A percentile compares a stretch with the other conserved stretches of the same genome.
phyloP scores from a whole-genome alignment of 2,113 vertebrate genomes.

The Raja brachyura region DNA sequence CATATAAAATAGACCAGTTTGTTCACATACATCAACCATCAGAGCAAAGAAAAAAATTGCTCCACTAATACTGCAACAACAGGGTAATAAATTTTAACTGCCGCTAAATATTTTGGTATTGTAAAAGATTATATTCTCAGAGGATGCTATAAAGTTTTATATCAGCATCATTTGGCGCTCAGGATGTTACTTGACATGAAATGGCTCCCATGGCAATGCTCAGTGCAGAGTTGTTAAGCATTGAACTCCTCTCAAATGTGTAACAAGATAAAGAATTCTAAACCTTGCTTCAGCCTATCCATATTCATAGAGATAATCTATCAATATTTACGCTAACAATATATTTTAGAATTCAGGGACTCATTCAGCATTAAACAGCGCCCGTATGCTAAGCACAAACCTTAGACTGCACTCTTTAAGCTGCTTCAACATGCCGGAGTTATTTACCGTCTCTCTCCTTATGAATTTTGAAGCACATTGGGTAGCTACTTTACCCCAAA shows the following conservation, averaged over 20 bases:
- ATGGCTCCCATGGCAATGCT: constrained; percentile 17
- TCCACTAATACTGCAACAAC: background rate
- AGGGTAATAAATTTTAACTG: background rate
- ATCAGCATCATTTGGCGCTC: background rate
- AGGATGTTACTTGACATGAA: constrained; percentile 30
- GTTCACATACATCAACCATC: background rate
- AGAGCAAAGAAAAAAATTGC: background rate
- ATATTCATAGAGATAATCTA: background rate
- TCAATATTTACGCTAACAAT: background rate
- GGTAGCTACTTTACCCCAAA: background rate
- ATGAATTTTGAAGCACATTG: background rate
- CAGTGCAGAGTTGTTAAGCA: background rate
- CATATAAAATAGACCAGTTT: background rate
- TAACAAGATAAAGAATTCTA: background rate
- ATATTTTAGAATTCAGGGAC: background rate
- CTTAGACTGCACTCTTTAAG: background rate
- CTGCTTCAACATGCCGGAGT: background rate
- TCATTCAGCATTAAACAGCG: background rate
- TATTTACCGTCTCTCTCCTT: constrained; percentile 8
- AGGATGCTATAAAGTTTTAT: constrained; percentile 35
- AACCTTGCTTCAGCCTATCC: background rate
- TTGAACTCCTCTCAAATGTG: background rate
- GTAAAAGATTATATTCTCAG: constrained; percentile 36
- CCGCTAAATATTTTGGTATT: constrained; percentile 32
- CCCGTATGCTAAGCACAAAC: background rate